Evolutionary conservation across 2,888 invertebrate genomes (phyloP), one percentile per base, ranked within the genome.

Genomic region (Endomychus coccineus): DNA sequence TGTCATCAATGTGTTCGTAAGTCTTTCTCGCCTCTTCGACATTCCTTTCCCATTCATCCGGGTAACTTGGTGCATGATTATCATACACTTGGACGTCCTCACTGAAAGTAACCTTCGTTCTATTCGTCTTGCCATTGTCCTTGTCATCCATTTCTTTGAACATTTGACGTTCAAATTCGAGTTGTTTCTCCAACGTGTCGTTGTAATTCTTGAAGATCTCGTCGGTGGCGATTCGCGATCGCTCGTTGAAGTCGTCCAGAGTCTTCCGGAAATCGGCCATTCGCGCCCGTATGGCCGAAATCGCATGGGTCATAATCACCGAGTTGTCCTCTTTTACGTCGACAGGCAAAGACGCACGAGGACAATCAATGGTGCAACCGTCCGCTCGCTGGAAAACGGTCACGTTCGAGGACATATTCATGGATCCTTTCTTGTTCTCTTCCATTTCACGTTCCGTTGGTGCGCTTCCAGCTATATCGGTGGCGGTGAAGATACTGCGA

Each of bases 121-220:
- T 37, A 16, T 36, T 39, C 15, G 41, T 28, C 30, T 16, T 27
- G 14, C 24, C 21, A 10, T 32, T 19, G 2, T 41, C 33, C 15
- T 32, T 32, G 7, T 41, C 29, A 4, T 23, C 23, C n/a, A 39
- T 27, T 43, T 47, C 25, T 44, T 42, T 28, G 45, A 43, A 39
- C 45, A 53, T 27, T 46, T 48, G 11, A 40, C 28, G 25, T 27
- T 31, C 24, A 15, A 27, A 28, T 39, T 3, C 7, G 13, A 50
- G 36, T 39, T 56, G 55, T 34, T 49, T 46, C 30, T 52, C 49
- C 34, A 59, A 46, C 5, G 55, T 50, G 9, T 50, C 49, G 30
- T 56, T 55, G 39, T 59, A 62, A 10, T 56, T 52, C 11, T 55
- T 48, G 14, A 62, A 48, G 15, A 61, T 16, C n/a, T 38, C 41